Conservation (phyloP, 1,140 invertebrate species). For the Diachasma alloeum region DNA sequence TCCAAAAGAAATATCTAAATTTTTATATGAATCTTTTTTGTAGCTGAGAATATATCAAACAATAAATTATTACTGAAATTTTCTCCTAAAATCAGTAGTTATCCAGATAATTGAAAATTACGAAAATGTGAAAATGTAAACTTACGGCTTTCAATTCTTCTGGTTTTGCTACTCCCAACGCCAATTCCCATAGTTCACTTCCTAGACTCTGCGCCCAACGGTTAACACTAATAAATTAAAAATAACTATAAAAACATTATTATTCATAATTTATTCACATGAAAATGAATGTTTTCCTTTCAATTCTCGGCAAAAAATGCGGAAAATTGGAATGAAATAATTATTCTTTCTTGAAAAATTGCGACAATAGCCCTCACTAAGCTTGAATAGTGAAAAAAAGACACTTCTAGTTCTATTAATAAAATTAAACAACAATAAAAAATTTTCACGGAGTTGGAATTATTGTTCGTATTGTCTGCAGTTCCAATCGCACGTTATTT, state of each 20-base stretch:
- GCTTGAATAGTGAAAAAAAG: too few species aligned
- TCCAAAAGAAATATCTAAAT: too few species aligned
- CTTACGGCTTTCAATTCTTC: constrained; percentile 69
- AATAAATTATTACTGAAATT: not conserved
- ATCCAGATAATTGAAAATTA: not conserved
- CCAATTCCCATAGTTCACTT: constrained; percentile 70
- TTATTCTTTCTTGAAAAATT: too few species aligned
- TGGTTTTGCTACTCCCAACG: constrained; percentile 68
- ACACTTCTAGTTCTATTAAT: too few species aligned
- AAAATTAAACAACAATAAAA: too few species aligned
- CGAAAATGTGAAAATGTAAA: constrained; percentile 1
- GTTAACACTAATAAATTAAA: constrained; percentile 60
- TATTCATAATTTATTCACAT: not conserved
- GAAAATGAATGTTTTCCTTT: not conserved
- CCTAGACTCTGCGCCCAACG: constrained; percentile 71
- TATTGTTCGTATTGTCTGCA: not conserved
- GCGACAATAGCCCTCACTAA: too few species aligned
- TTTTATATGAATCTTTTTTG: too few species aligned
- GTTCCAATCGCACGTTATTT: not conserved
- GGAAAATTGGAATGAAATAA: too few species aligned
- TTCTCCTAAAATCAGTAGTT: not conserved
- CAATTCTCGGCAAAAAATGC: not conserved
- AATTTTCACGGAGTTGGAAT: too few species aligned
- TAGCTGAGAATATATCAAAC: too few species aligned
- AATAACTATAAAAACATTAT: not conserved